Evolutionary conservation across 2,888 invertebrate genomes (phyloP).

Genomic region (Acleris emargana): DNA sequence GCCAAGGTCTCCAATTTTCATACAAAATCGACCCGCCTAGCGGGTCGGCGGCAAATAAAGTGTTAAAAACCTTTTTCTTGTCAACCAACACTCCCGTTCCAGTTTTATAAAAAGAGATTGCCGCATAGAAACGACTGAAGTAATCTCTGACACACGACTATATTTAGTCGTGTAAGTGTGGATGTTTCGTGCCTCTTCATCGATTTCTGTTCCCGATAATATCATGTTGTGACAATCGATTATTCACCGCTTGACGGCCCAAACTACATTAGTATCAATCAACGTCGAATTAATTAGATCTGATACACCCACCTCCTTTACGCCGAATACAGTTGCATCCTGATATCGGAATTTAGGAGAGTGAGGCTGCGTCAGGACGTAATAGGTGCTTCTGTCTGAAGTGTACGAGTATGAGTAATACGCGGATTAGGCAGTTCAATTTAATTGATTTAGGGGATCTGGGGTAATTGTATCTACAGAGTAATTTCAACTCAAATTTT

Average conservation of each 20-base stretch:
- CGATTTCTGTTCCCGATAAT: slow-evolving; percentile 55
- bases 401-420: too few species aligned
- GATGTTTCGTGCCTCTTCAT: slow-evolving; percentile 34
- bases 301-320: slow-evolving; percentile 70
- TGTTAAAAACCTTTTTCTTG: too few species aligned
- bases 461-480: too few species aligned
- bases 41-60: too few species aligned
- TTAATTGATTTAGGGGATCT: too few species aligned
- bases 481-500: too few species aligned
- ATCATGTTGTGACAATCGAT: slow-evolving; percentile 79
- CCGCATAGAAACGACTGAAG: too few species aligned
- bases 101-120: too few species aligned
- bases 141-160: not conserved
- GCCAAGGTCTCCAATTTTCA: too few species aligned
- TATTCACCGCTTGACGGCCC: slow-evolving; percentile 68
- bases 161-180: slow-evolving; percentile 26
- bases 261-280: slow-evolving; percentile 80
- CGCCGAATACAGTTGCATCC: slow-evolving; percentile 40
- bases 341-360: slow-evolving; percentile 28
- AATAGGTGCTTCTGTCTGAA: not conserved
- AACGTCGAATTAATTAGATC: slow-evolving; percentile 82
- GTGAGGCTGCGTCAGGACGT: slow-evolving; percentile 7
- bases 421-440: too few species aligned
- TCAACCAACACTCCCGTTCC: too few species aligned
- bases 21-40: too few species aligned